Percentiles rank a stretch among this genome's conserved stretches.
Evolutionary conservation across 1,140 invertebrate genomes (phyloP).

Genomic region (Heliconius hermathena): DNA sequence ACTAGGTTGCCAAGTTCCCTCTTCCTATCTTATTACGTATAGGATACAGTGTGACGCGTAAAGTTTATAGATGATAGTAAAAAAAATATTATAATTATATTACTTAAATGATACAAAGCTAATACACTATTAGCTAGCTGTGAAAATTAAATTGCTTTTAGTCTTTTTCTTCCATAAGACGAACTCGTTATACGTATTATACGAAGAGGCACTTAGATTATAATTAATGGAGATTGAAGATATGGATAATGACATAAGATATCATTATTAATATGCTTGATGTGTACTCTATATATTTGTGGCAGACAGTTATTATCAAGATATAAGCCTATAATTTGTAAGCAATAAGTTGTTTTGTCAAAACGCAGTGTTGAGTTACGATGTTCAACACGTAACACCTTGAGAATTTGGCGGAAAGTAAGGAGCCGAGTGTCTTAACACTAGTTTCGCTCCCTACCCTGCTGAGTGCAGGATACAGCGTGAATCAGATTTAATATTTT

Average conservation of each 20-base stretch:
- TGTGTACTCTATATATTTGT: conserved; percentile 1
- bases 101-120: background rate
- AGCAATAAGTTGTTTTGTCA: background rate
- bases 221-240: conserved; percentile 13
- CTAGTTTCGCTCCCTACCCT: background rate
- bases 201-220: conserved; percentile 3
- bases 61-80: too few species aligned
- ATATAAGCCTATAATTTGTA: background rate
- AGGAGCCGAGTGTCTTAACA: background rate
- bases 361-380: background rate
- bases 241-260: background rate
- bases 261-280: background rate
- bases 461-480: too few species aligned
- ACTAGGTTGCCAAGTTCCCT: too few species aligned
- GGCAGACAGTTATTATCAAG: background rate
- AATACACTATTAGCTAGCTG: background rate
- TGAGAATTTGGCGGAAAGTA: background rate
- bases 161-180: background rate
- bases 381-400: background rate
- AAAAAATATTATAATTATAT: too few species aligned
- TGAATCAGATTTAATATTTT: too few species aligned
- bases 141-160: background rate
- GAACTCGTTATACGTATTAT: background rate
- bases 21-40: too few species aligned
- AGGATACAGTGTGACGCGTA: too few species aligned